phyloP scores from a whole-genome alignment of 2,888 invertebrate genomes.

The Mesorhabditis spiculigera region DNA sequence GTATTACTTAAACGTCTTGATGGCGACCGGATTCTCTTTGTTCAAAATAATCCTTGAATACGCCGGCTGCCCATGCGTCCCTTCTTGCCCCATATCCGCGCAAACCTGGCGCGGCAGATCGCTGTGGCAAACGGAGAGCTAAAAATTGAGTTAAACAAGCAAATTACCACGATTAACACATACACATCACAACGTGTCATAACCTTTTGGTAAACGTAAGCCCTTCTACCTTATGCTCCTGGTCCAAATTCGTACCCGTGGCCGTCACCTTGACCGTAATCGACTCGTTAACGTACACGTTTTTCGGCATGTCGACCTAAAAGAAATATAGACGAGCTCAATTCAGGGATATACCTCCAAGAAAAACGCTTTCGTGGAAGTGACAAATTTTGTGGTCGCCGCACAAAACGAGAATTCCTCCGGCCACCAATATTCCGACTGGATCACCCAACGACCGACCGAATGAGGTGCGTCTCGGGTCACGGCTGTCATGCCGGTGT shows the following conservation, averaged over 20 bases:
- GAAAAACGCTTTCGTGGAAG: conserved; percentile 26
- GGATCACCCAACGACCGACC: conserved; percentile 29
- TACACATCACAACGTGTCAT: neutral
- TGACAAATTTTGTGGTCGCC: conserved; percentile 16
- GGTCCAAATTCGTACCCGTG: conserved; percentile 20
- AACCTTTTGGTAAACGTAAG: conserved; percentile 3
- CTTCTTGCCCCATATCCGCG: conserved; percentile 34
- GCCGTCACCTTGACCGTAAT: conserved; percentile 48
- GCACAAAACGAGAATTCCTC: conserved; percentile 23
- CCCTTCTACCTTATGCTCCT: conserved; percentile 13
- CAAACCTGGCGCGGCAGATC: conserved; percentile 35
- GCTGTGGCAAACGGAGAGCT: conserved; percentile 32
- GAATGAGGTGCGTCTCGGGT: conserved; percentile 21
- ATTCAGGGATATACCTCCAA: conserved; percentile 12
- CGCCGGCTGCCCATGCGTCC: conserved; percentile 27
- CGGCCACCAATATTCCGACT: conserved; percentile 24
- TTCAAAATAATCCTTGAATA: conserved; percentile 37
- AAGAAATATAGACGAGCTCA: conserved; percentile 13
- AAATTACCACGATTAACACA: too few relatives aligned
- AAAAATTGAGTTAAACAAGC: neutral
- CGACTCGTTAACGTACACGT: conserved; percentile 54
- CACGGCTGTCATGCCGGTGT: conserved; percentile 19
- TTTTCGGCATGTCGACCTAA: conserved; percentile 46
- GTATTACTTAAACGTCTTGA: conserved; percentile 30
- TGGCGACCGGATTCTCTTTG: conserved; percentile 21